Evolutionary conservation across 2,797 vertebrate genomes (phyloP), one percentile per base, ranked within the genome.

Genomic region (Myripristis jacobus): DNA sequence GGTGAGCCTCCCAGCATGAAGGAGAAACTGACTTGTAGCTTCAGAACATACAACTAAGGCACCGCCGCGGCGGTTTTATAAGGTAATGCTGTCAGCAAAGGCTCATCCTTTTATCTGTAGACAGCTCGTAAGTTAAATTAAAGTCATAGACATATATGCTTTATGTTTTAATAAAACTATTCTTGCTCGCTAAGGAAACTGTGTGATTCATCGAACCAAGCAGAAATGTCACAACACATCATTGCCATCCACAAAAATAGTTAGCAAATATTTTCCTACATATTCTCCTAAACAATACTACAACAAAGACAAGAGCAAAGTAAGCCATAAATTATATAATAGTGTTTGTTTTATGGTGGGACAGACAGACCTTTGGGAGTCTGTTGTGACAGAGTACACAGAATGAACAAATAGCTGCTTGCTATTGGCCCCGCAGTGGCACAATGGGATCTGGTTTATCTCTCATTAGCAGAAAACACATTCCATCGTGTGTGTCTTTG

Each of bases 391-490:
- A 75, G 61, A 75, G 68, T 76, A 83, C 88, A 78, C 65, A 75
- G 66, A 89, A 82, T 76, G 83, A 86, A 91, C 75, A 85, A 81
- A 85, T 75, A 69, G 64, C 64, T 73, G 66, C 68, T 51, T 69
- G 53, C 68, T 60, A 73, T 22, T 80, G 67, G 74, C 47, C 65
- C 74, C 25, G 48, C 36, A 55, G 72, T 70, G 81, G 51, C 75
- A 68, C 71, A 79, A 60, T 64, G 62, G 44, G 72, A 70, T 54
- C 41, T 54, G 63, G 68, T 83, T 87, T 84, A 79, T 79, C 70
- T 79, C 70, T 86, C 70, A 89, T 88, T 82, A 82, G 63, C 77
- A 82, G 13, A 41, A 34, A 83, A 73, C 61, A 66, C 24, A 54
- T 71, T 80, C 48, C 57, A 36, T 46, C 7, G 6, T 69, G 64